Base-by-base conservation (phyloP, 2,113 vertebrate genomes). In the Candoia aspera region DNA sequence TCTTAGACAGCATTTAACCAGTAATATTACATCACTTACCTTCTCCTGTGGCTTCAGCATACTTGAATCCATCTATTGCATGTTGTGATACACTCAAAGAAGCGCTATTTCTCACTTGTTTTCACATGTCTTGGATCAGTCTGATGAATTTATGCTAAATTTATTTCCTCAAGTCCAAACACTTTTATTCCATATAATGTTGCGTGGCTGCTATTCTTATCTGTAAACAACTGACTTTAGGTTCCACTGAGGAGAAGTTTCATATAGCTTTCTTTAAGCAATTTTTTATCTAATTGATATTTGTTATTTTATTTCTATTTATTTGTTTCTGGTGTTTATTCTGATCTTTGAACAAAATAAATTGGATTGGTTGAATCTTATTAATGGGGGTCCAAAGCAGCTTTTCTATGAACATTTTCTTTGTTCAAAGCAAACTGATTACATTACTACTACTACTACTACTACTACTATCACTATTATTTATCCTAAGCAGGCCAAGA, bases 401-500 rank as follows among this genome's bases (percentile, higher is more conserved):
- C 26, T 92, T 87, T 42, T 60, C 42, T 62, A 29, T 88, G 89
- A 90, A 84, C 9, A 55, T 57, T 87, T 62, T 54, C 85, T 79
- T 87, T 90, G 42, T 88, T 93, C n/a, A 54, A 33, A 19, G 33
- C 84, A 90, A 60, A 54, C 42, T 62, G n/a, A 84, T 87, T 21
- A 83, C n/a, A 90, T 37, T 21, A 37, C 21, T 79, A 79, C 37
- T 79, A 21, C 37, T 21, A 79, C 6, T 21, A 79, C 6, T 37
- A 37, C 37, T 21, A 79, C 6, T 21, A 79, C 6, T 37, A 37
- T 79, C 33, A 79, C 2, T 37, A 79, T 37, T 73, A 73, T 79
- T 79, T 79, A 37, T 37, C 15, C 1, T 42, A 37, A 79, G 68
- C 17, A 79, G 17, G 17, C 33, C 33, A 79, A 79, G 37, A 79